Evolutionary conservation across 1,140 invertebrate species (phyloP).

Genomic region (Batillaria attramentaria): DNA sequence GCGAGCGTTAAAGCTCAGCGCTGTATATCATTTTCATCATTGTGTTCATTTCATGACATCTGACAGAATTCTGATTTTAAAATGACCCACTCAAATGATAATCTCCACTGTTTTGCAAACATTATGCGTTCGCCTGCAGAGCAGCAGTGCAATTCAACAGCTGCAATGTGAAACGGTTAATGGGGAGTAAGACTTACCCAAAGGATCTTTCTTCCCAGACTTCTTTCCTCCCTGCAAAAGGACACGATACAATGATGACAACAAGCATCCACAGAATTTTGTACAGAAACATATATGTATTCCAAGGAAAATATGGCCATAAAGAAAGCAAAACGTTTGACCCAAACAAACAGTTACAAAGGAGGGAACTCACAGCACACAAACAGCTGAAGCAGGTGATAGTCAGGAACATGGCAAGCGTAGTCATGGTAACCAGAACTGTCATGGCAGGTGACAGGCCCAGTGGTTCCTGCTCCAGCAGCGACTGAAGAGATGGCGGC

Average conservation of each 20-base stretch:
- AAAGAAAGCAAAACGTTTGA: too few species aligned
- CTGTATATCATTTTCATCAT: too few species aligned
- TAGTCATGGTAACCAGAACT: conserved; percentile 53
- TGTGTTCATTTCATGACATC: too few species aligned
- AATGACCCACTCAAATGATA: too few species aligned
- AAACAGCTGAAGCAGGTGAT: conserved; percentile 47
- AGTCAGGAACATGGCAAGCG: conserved; percentile 40
- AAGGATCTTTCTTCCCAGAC: conserved; percentile 39
- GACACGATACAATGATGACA: background rate
- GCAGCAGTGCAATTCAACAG: too few species aligned
- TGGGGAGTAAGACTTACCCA: conserved; percentile 42
- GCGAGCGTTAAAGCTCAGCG: too few species aligned
- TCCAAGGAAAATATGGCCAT: background rate
- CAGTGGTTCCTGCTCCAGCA: conserved; percentile 63
- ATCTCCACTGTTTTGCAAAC: too few species aligned
- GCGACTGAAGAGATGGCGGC: conserved; percentile 58
- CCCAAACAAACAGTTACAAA: background rate
- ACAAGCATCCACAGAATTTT: background rate
- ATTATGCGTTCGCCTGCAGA: too few species aligned
- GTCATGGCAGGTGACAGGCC: conserved; percentile 58
- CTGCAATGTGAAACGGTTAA: too few species aligned
- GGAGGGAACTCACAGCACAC: conserved; percentile 52
- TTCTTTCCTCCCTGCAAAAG: conserved; percentile 45
- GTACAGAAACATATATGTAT: background rate
- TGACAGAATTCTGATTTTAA: too few species aligned